Evolutionary conservation across 2,888 invertebrate genomes (phyloP).

Genomic region (Cetonia aurata): DNA sequence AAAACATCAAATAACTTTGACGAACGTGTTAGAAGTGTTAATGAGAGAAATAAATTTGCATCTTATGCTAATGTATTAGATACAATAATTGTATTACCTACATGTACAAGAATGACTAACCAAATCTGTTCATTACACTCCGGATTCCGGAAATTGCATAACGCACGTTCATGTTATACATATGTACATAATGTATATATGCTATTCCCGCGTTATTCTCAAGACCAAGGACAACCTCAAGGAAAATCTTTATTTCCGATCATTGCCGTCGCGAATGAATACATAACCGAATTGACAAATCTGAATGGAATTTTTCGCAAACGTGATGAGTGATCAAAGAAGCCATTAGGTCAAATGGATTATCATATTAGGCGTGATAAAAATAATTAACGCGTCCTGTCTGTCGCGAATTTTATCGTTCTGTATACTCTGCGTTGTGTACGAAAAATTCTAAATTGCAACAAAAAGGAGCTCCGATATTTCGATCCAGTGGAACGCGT

Average conservation of each 20-base stretch:
- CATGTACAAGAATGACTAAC: too few relatives aligned
- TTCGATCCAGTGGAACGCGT: too few relatives aligned
- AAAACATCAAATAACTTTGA: too few relatives aligned
- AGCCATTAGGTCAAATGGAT: constrained; percentile 14
- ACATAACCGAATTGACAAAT: neutral
- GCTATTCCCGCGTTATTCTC: neutral
- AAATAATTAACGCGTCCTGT: neutral
- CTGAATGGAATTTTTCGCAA: neutral
- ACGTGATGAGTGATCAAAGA: constrained; percentile 7
- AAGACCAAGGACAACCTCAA: constrained; percentile 8
- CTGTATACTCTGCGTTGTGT: too few relatives aligned
- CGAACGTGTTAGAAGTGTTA: too few relatives aligned
- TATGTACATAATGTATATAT: constrained; percentile 3
- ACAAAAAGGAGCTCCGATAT: too few relatives aligned
- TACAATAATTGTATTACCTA: too few relatives aligned
- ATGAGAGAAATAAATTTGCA: too few relatives aligned
- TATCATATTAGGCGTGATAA: neutral
- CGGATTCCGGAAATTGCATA: constrained; percentile 16
- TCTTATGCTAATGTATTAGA: too few relatives aligned
- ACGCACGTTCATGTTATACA: neutral
- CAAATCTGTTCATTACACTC: constrained; percentile 13
- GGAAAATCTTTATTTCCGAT: constrained; percentile 10
- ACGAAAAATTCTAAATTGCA: too few relatives aligned
- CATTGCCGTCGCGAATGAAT: neutral
- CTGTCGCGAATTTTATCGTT: constrained; percentile 1